Evolutionary conservation across 2,797 vertebrate genomes (phyloP), one percentile per base, ranked within the genome.

Genomic region (Phoebastria nigripes): DNA sequence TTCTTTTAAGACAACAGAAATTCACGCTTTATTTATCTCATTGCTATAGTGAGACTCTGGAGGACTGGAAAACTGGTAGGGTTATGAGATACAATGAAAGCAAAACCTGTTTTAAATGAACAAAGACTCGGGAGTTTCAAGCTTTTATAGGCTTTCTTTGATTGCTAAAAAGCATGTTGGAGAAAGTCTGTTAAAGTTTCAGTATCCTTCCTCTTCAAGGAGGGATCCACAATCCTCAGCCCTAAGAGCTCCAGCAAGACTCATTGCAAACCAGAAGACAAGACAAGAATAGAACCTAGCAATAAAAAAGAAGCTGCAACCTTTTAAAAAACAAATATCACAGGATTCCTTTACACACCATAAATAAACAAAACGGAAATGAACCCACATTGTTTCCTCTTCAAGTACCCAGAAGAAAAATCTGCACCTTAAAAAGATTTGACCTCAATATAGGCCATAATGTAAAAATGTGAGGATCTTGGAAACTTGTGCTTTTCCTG

Each of bases 401-500:
- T 74, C 49, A 89, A 94, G 74, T 52, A 87, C 54, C 41, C 78
- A 93, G 47, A 92, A 95, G 71, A 95, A 90, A 95, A 96, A 82
- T 52, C 56, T 78, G 24, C 78, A 91, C 94, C 94, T 96, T 87
- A 89, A 91, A 87, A 93, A 87, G 54, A 35, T 76, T 96, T 96
- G 79, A 97, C 94, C 95, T 96, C 65, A 91, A 86, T 88, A 82
- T 22, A 85, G 82, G 56, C 89, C 84, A 74, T 78, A 93, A 92
- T 47, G 42, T 87, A 94, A 94, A 96, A 94, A 89, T 69, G 84
- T 44, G 69, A 96, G 61, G 74, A 93, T 91, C 92, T 87, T 96
- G 94, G 89, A 96, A 97, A 96, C 74, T 92, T 88, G 92, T 95
- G 92, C 92, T 96, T 95, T 96, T 94, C 76, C 95, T 96, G 96